Base-by-base conservation (phyloP, 2,113 vertebrate species). In the Proteles cristata region DNA sequence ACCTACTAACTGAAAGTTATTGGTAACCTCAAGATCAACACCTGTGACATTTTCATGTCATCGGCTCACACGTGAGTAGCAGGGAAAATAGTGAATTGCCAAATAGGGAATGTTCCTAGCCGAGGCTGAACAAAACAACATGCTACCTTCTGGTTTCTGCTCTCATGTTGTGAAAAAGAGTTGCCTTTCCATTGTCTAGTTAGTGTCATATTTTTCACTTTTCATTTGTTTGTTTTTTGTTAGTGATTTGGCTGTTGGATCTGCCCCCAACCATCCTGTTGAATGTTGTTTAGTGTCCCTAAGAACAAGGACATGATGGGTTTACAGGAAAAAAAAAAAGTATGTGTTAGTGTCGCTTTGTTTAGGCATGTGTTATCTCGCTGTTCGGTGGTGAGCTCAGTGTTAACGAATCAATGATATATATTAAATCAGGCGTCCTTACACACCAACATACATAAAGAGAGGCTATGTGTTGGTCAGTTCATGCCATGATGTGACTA, bases 101-200 rank as follows among this genome's bases (percentile, higher is more conserved):
- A 77, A 77, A 48, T 3, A 26, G 55, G 17, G 17, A 21, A 61
- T 21, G 8, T 61, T 61, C 58, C 58, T 23, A 61, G 58, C 58
- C 23, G 7, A 61, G 58, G 14, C 23, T 14, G n/a, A 31, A 4
- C 19, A 63, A 25, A 6, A 28, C 21, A 16, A 8, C 2, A 0
- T 11, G 33, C 4, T 68, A 25, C 10, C 23, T 66, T 23, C 19
- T 66, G 23, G 6, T 65, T 19, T 91, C 66, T 26, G 31, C 8
- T 86, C 48, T 90, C 11, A 33, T 28, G 25, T 8, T 50, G 39
- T 12, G 43, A 55, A 55, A 55, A 55, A 55, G 17, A 55, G 15
- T 17, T 43, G 19, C 26, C 53, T 65, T n/a, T 73, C 3, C 5
- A 8, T 26, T 61, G 25, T 71, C 50, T n/a, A 25, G 10, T 71